phyloP scores from a whole-genome alignment of 2,888 invertebrate species.

The Athalia circularis region DNA sequence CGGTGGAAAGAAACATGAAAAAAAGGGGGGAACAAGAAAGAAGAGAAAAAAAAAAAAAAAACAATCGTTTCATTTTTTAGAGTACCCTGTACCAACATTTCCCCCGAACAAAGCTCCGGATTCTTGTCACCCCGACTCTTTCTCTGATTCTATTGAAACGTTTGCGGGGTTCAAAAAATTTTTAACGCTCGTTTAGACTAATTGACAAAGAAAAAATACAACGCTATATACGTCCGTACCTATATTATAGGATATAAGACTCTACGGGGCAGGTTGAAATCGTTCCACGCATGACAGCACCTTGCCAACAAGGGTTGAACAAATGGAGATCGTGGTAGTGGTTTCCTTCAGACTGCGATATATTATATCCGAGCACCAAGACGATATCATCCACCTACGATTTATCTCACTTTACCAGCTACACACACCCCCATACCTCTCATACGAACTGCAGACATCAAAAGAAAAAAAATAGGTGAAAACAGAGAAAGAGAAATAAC shows the following conservation, averaged over 20 bases:
- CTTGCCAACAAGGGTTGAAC: slow-evolving; percentile 10
- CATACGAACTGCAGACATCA: neutral
- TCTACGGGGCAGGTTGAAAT: neutral
- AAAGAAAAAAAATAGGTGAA: neutral
- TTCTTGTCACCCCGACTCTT: neutral
- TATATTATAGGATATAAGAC: too few species aligned
- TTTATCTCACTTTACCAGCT: slow-evolving; percentile 18
- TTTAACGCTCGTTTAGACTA: neutral
- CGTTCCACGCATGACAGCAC: neutral
- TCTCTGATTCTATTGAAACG: neutral
- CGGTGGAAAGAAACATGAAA: too few species aligned
- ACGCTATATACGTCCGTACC: too few species aligned
- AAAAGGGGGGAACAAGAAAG: too few species aligned
- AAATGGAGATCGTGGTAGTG: neutral
- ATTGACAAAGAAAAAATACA: neutral
- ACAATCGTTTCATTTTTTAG: slow-evolving; percentile 29
- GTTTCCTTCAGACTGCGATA: neutral
- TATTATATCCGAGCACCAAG: neutral
- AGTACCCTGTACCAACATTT: neutral
- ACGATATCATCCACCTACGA: slow-evolving; percentile 6
- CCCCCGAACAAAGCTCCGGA: neutral
- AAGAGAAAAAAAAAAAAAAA: neutral
- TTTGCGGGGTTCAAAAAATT: neutral
- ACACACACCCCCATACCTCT: neutral
- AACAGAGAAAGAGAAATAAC: neutral